phyloP scores from a whole-genome alignment of 2,113 vertebrate species.

The Chlamydotis undulata region DNA sequence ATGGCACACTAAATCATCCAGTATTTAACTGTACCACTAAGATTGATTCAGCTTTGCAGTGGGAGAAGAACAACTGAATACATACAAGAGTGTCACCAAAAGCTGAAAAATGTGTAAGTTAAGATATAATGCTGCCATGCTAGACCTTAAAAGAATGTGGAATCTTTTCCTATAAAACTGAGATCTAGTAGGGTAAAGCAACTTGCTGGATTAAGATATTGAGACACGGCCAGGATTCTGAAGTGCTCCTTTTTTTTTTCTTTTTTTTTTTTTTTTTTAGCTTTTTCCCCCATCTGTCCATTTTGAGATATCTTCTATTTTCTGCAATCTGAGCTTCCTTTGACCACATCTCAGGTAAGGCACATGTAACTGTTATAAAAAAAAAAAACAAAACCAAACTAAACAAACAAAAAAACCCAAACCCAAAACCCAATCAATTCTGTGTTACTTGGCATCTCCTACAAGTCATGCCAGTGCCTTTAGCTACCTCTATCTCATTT shows the following conservation, averaged over 20 bases:
- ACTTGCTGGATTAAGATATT: background rate
- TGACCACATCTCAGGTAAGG: background rate
- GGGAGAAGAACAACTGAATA: background rate
- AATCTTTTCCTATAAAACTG: background rate
- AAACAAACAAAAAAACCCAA: background rate
- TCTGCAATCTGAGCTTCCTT: background rate
- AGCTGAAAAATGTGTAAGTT: background rate
- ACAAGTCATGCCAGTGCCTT: background rate
- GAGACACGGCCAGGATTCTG: background rate
- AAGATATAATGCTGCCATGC: background rate
- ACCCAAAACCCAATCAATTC: background rate
- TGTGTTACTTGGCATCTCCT: background rate
- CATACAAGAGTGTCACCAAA: background rate
- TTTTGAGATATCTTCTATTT: background rate
- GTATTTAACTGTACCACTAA: constrained; percentile 6
- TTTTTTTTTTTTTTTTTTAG: no score
- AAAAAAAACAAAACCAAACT: no score
- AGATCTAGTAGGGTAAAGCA: background rate
- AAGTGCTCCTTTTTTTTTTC: background rate
- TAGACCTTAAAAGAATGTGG: background rate
- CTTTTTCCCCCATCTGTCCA: background rate
- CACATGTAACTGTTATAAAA: background rate
- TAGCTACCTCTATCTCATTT: background rate
- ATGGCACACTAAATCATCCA: constrained; percentile 47
- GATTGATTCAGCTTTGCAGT: constrained; percentile 21